phyloP scores from a whole-genome alignment of 2,888 invertebrate species.

The Oscheius sp. region DNA sequence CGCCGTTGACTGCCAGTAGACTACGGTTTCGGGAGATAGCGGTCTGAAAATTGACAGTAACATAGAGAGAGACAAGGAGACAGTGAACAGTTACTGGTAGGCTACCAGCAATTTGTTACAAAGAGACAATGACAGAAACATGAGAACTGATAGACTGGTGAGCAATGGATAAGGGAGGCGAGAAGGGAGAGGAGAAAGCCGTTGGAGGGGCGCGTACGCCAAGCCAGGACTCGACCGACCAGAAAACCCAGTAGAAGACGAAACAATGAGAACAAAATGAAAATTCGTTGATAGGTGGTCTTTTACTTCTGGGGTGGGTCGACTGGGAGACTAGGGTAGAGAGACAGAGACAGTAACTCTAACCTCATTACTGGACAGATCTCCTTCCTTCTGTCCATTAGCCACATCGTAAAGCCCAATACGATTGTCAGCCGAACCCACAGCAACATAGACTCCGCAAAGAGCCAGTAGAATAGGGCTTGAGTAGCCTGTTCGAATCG shows the following conservation, averaged over 20 bases:
- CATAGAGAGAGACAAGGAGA: not conserved
- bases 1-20: slow-evolving; percentile 43
- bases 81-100: no score
- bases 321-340: not conserved
- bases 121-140: no score
- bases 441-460: slow-evolving; percentile 15
- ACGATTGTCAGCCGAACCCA: not conserved
- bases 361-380: slow-evolving; percentile 13
- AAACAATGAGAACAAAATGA: no score
- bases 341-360: no score
- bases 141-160: no score
- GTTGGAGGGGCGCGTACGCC: not conserved
- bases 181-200: no score
- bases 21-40: not conserved
- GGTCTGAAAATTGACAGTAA: slow-evolving; percentile 1
- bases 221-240: no score
- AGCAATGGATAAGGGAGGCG: no score
- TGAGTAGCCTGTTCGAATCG: slow-evolving; percentile 38
- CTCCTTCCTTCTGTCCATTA: slow-evolving; percentile 28
- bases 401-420: slow-evolving; percentile 17
- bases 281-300: no score
- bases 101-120: no score
- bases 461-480: slow-evolving; percentile 23
- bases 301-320: no score
- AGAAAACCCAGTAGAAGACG: no score